A percentile compares a stretch with the other conserved stretches of the same genome.
phyloP scores from a whole-genome alignment of 2,113 vertebrate species.

The Oryzias celebensis region DNA sequence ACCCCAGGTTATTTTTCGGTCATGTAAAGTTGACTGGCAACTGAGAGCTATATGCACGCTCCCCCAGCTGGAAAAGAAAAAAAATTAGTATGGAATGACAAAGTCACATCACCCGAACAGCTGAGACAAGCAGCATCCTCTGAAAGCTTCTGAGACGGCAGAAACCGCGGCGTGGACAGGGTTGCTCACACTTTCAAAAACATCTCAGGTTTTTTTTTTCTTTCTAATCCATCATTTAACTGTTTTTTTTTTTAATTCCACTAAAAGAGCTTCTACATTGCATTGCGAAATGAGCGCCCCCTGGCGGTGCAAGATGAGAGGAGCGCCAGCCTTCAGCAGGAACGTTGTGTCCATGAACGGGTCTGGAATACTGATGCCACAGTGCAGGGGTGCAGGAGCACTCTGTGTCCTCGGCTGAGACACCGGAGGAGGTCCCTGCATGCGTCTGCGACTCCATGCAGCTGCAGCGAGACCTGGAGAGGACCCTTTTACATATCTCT shows the following conservation, averaged over 20 bases:
- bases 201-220: conserved; percentile 14
- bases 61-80: conserved; percentile 24
- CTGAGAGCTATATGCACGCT: conserved; percentile 33
- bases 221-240: conserved; percentile 26
- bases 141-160: no score
- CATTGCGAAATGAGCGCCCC: background rate
- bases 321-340: conserved; percentile 34
- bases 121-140: conserved; percentile 14
- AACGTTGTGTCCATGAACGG: conserved; percentile 69
- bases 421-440: no score
- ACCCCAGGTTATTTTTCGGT: conserved; percentile 59
- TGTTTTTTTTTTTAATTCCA: background rate
- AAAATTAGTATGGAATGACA: conserved; percentile 30
- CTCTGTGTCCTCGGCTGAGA: no score
- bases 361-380: conserved; percentile 75
- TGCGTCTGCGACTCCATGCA: no score
- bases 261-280: no score
- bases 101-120: conserved; percentile 17
- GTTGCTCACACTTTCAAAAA: conserved; percentile 23
- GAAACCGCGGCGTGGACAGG: background rate
- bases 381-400: conserved; percentile 69
- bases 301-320: conserved; percentile 23
- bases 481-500: no score
- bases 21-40: conserved; percentile 53
- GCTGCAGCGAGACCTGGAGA: no score